Conservation (phyloP, 2,797 vertebrate genomes). For the Bradypodion ventrale region DNA sequence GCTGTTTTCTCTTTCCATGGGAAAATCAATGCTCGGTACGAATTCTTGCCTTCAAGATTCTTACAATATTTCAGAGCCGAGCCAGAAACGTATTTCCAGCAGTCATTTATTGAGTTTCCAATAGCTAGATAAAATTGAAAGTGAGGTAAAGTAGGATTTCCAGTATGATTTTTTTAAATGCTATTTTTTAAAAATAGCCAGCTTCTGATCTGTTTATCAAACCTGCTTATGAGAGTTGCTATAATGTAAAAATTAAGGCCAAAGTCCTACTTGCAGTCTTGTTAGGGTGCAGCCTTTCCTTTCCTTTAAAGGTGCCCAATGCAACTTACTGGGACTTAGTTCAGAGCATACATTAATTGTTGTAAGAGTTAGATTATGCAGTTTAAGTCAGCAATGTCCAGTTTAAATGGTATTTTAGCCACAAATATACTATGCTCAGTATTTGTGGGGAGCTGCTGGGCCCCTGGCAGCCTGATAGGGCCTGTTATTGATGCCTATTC, state of each 20-base stretch:
- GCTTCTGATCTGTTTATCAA: constrained; percentile 17
- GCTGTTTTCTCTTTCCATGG: constrained; percentile 36
- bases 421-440: background rate
- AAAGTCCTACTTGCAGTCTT: background rate
- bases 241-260: background rate
- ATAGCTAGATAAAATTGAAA: constrained; percentile 8
- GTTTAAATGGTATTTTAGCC: background rate
- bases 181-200: no score
- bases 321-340: background rate
- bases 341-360: background rate
- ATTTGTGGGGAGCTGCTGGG: no score
- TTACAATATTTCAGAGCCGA: constrained; percentile 9
- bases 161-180: background rate
- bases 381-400: background rate
- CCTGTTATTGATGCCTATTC: no score
- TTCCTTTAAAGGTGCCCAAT: background rate
- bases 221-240: background rate
- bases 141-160: background rate
- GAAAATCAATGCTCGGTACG: constrained; percentile 37
- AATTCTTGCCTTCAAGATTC: constrained; percentile 21
- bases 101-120: constrained; percentile 22
- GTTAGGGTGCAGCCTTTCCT: background rate
- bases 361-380: background rate
- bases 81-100: constrained; percentile 18
- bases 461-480: background rate